Evolutionary conservation across 2,888 invertebrate species (phyloP), one percentile per base, ranked within the genome.

Genomic region (Eledone cirrhosa): DNA sequence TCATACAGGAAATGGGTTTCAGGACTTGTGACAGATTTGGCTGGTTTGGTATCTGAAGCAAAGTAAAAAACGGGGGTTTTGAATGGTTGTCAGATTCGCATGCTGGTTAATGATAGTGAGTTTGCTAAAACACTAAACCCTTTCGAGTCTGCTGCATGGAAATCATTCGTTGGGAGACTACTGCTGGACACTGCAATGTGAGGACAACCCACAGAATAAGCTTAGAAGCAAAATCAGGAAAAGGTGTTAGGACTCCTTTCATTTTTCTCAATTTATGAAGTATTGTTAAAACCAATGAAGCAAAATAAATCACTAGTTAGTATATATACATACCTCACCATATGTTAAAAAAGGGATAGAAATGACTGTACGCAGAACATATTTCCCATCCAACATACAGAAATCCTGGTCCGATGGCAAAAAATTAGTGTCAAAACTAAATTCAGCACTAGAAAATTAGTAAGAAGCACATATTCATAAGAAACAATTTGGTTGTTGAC

Each of bases 31-130:
- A 13, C 13, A 53, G 19, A 16, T 16, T 16, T 53, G 53, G 53
- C 19, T n/a, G n/a, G n/a, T n/a, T n/a, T n/a, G 53, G 13, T 16
- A 19, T 13, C 14, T 13, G 53, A 53, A 53, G 53, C 53, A 53
- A 53, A 16, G 53, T 53, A 53, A 53, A 53, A 53, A 53, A 19
- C 53, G 19, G 19, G 53, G 19, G 53, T 53, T 53, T 53, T 53
- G 53, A 53, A 53, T 16, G 53, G 53, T 53, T 19, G 14, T 19
- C 13, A 53, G 19, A 53, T 53, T 53, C 14, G 53, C 19, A 53
- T 53, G 53, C 53, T 53, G 53, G 53, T 53, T 53, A 53, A 53
- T 53, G 53, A 53, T 53, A 53, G 53, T 53, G 53, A 53, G 53
- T 53, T 53, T 53, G 19, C 53, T 13, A 53, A 53, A 53, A 16